Conservation (phyloP, 1,140 invertebrate species). For the Tenebrio molitor region DNA sequence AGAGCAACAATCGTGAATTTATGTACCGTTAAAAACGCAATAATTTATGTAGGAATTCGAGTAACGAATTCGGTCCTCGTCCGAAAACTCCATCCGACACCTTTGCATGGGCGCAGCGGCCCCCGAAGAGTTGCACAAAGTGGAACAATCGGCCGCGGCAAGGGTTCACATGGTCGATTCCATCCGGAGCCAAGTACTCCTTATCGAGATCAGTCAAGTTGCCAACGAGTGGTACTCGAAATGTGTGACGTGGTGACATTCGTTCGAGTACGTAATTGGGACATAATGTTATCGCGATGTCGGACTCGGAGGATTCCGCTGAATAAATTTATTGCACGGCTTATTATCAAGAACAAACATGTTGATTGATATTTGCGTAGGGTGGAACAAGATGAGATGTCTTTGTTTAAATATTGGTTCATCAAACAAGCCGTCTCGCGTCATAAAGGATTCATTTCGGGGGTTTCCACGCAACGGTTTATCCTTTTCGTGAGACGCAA, state of each 20-base stretch:
- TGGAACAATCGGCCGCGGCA: neutral
- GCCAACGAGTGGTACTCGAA: slow-evolving; percentile 51
- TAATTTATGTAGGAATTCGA: slow-evolving; percentile 17
- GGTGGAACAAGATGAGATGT: slow-evolving; percentile 40
- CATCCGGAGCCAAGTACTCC: slow-evolving; percentile 10
- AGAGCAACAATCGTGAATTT: slow-evolving; percentile 38
- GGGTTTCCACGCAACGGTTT: slow-evolving; percentile 28
- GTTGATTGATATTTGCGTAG: slow-evolving; percentile 45
- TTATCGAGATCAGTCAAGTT: slow-evolving; percentile 52
- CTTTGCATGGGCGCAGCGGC: slow-evolving; percentile 1
- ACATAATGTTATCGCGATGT: slow-evolving; percentile 41
- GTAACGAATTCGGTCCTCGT: slow-evolving; percentile 40
- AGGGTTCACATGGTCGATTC: slow-evolving; percentile 27
- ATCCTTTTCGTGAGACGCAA: neutral
- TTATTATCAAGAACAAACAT: slow-evolving; percentile 45
- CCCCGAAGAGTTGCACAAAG: slow-evolving; percentile 7
- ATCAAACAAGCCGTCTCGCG: slow-evolving; percentile 41
- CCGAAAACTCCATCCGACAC: too few relatives aligned
- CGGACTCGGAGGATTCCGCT: slow-evolving; percentile 1
- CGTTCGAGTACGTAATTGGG: slow-evolving; percentile 46
- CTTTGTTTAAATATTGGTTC: slow-evolving; percentile 46
- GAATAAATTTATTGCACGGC: slow-evolving; percentile 40
- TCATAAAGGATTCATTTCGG: slow-evolving; percentile 43
- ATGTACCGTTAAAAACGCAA: slow-evolving; percentile 39
- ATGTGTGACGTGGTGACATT: slow-evolving; percentile 48